Percentiles rank a stretch among this genome's conserved stretches.
These are phyloP conservation scores for Operophtera brumata DNA, from an alignment of 2,888 invertebrate genomes.

Conservation along the genomic window DNA sequence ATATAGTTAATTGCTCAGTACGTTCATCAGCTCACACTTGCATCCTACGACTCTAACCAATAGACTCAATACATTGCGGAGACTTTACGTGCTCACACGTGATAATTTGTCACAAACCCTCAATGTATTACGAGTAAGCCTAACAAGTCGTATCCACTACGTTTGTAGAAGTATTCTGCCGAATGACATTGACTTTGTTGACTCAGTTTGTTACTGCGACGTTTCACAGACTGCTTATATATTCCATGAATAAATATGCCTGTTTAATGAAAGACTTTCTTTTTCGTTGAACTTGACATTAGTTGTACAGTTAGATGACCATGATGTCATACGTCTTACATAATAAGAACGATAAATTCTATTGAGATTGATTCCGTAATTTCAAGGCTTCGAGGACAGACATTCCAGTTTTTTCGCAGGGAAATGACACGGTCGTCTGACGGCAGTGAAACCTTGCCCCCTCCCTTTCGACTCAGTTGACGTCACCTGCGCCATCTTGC, in stretches of 20 bases:
- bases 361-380: slow-evolving; percentile 42
- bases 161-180: slow-evolving; percentile 7
- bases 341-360: background rate
- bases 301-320: slow-evolving; percentile 46
- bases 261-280: slow-evolving; percentile 49
- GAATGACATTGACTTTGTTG: slow-evolving; percentile 48
- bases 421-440: slow-evolving; percentile 71
- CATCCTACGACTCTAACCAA: background rate
- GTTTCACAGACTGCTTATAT: slow-evolving; percentile 14
- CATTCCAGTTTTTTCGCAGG: slow-evolving; percentile 70
- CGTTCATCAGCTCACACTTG: background rate
- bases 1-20: background rate
- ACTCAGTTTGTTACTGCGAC: slow-evolving; percentile 37
- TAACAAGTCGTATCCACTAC: slow-evolving; percentile 2
- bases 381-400: slow-evolving; percentile 70
- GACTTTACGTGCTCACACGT: background rate
- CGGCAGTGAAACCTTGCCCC: slow-evolving; percentile 64
- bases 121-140: slow-evolving; percentile 22
- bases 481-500: slow-evolving; percentile 79
- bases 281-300: slow-evolving; percentile 70
- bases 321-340: slow-evolving; percentile 46
- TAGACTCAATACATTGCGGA: slow-evolving; percentile 14
- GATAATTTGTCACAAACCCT: background rate
- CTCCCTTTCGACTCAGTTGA: slow-evolving; percentile 55
- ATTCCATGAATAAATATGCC: slow-evolving; percentile 3